Evolutionary conservation across 2,797 vertebrate species (phyloP).

Genomic region (Thalassophryne amazonica): DNA sequence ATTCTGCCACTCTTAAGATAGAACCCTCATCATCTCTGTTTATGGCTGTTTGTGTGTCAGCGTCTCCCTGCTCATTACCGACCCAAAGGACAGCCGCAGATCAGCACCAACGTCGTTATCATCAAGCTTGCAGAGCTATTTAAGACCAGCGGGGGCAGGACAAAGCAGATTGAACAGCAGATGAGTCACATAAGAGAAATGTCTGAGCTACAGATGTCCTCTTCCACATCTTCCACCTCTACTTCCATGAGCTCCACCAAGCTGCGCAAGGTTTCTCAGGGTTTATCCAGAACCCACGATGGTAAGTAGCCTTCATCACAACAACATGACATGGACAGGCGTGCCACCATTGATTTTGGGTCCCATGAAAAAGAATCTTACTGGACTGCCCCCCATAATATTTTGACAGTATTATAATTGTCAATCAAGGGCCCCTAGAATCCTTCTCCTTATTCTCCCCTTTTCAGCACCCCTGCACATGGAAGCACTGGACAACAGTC

Average conservation of each 20-base stretch:
- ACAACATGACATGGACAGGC: no score
- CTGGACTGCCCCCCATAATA: no score
- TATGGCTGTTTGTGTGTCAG: no score
- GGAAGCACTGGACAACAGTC: no score
- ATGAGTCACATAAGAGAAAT: conserved; percentile 29
- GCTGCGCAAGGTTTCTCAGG: conserved; percentile 60
- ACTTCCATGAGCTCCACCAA: conserved; percentile 55
- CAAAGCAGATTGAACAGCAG: conserved; percentile 39
- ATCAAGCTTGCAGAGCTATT: conserved; percentile 54
- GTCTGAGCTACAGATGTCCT: conserved; percentile 37
- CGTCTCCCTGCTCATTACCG: no score
- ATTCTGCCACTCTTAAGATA: neutral
- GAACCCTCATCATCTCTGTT: conserved; percentile 7
- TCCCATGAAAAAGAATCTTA: no score
- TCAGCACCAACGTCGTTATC: neutral
- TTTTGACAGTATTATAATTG: no score
- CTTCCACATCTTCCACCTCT: conserved; percentile 42
- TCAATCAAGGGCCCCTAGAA: no score
- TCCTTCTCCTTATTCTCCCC: no score
- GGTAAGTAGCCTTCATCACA: conserved; percentile 35
- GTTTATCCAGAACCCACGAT: conserved; percentile 58
- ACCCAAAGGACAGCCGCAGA: neutral
- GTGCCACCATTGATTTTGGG: no score
- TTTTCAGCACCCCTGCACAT: no score
- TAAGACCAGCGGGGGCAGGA: conserved; percentile 43